Conservation (phyloP, 1,140 invertebrate species). For the Saccostrea cuccullata region DNA sequence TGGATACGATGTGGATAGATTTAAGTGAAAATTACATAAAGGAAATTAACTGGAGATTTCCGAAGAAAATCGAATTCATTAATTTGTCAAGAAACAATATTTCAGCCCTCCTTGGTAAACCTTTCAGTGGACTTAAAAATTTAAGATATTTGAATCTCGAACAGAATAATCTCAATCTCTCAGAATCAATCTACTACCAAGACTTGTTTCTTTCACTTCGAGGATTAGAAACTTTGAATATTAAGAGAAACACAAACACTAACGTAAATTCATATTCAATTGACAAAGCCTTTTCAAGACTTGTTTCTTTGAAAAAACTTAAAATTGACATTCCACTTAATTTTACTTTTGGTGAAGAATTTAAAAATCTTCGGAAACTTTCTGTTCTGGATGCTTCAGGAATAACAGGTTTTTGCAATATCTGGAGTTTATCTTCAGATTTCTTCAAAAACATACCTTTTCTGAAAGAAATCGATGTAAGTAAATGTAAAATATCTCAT, state of each 20-base stretch:
- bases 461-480: background rate
- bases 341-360: background rate
- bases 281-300: background rate
- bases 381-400: background rate
- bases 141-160: background rate
- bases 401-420: background rate
- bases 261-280: background rate
- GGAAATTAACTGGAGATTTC: background rate
- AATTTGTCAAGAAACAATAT: background rate
- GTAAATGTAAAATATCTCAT: background rate
- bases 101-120: background rate
- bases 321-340: background rate
- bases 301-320: background rate
- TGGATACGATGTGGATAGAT: background rate
- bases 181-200: background rate
- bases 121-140: background rate
- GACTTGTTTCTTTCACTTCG: background rate
- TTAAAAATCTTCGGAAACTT: background rate
- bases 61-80: background rate
- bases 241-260: background rate
- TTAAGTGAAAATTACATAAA: background rate
- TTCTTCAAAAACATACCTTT: slow-evolving; percentile 15
- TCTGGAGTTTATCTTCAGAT: background rate
- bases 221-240: background rate
- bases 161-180: background rate